These are phyloP conservation scores for Ypsolopha scabrella DNA, from an alignment of 2,888 invertebrate genomes.

Conservation along the genomic window DNA sequence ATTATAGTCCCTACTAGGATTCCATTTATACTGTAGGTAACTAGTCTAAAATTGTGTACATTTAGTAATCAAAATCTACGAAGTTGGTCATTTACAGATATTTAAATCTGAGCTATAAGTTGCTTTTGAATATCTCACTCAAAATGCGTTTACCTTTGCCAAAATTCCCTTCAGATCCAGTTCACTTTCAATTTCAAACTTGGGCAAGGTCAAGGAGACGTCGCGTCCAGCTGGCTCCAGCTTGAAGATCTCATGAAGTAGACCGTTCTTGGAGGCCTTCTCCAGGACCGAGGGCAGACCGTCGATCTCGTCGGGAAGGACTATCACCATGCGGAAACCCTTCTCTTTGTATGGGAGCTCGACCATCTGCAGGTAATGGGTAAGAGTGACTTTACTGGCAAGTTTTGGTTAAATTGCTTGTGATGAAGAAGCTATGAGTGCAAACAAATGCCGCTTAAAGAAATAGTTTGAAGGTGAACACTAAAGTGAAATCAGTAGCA, in stretches of 20 bases:
- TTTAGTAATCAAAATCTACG: too few species aligned
- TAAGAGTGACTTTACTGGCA: not conserved
- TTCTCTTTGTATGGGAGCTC: conserved; percentile 38
- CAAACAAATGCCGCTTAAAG: too few species aligned
- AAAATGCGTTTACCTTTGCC: conserved; percentile 23
- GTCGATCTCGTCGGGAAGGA: conserved; percentile 31
- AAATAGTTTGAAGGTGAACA: too few species aligned
- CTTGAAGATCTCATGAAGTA: conserved; percentile 26
- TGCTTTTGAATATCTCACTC: too few species aligned
- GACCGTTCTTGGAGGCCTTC: conserved; percentile 25
- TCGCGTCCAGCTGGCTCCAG: conserved; percentile 17
- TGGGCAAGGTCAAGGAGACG: conserved; percentile 29
- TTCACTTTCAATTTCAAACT: conserved; percentile 31
- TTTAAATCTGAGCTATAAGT: too few species aligned
- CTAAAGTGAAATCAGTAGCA: too few species aligned
- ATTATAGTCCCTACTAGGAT: too few species aligned
- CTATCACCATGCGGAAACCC: conserved; percentile 38
- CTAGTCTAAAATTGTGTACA: too few species aligned
- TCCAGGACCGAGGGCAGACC: conserved; percentile 29
- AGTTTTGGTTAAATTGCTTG: too few species aligned
- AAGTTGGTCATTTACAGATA: too few species aligned
- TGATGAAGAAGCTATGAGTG: too few species aligned
- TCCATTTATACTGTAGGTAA: too few species aligned
- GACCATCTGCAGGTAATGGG: conserved; percentile 24
- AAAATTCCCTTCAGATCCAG: conserved; percentile 28